A percentile compares a stretch with the other conserved stretches of the same genome.
These are phyloP conservation scores for Epizoanthus ramosus DNA, from an alignment of 92 coral and sea anemone genomes.

Conservation along the genomic window DNA sequence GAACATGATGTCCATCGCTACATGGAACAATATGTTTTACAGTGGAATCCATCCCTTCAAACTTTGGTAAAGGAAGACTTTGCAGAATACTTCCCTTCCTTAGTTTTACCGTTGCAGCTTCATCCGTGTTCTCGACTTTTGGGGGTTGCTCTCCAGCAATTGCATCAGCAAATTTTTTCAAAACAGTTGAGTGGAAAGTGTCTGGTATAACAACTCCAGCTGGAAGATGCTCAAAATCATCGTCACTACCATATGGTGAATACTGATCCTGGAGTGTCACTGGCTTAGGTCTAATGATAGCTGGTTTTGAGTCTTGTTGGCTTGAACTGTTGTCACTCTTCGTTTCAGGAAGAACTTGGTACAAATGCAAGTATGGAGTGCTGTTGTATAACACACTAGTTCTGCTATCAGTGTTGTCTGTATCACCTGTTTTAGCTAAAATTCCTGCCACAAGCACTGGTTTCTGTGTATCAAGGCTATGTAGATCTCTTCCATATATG, in stretches of 20 bases:
- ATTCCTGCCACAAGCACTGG: conserved; percentile 75
- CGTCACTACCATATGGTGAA: conserved; percentile 51
- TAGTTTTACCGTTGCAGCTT: conserved; percentile 41
- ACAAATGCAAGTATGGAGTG: conserved; percentile 62
- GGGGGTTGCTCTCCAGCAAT: conserved; percentile 58
- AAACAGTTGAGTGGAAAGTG: conserved; percentile 73
- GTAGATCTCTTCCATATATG: conserved; percentile 37
- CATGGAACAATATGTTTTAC: conserved; percentile 87
- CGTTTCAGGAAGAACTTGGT: conserved; percentile 64
- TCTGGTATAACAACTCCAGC: conserved; percentile 52
- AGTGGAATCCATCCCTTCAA: conserved; percentile 35
- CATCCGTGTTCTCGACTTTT: conserved; percentile 47
- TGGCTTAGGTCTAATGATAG: conserved; percentile 48
- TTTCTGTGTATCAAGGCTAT: conserved; percentile 53
- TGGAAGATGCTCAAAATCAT: conserved; percentile 55
- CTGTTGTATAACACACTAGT: conserved; percentile 3
- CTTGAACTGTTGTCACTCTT: conserved; percentile 4
- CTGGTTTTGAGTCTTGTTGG: conserved; percentile 36
- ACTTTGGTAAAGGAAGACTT: conserved; percentile 63
- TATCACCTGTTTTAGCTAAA: neutral
- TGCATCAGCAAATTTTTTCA: conserved; percentile 87
- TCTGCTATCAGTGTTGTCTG: conserved; percentile 2
- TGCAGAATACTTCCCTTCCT: conserved; percentile 71
- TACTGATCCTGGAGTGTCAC: conserved; percentile 44
- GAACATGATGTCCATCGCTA: conserved; percentile 78